Percentiles rank a stretch among this genome's conserved stretches.
Conservation (phyloP, 2,888 invertebrate genomes). For the Nebria brevicollis region DNA sequence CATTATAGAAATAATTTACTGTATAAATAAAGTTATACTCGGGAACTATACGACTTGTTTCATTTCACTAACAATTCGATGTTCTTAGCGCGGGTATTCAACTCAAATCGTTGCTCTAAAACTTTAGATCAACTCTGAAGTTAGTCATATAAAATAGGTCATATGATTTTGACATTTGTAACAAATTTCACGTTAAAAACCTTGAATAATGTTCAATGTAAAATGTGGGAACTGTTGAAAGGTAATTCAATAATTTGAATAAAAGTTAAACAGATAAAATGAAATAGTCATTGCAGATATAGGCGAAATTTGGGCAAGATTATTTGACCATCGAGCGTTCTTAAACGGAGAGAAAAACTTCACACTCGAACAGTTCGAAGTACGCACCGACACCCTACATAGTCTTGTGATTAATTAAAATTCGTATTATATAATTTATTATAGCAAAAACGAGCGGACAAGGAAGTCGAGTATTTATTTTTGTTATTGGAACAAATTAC, state of each 20-base stretch:
- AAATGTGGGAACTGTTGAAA: conserved; percentile 59
- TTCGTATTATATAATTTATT: conserved; percentile 51
- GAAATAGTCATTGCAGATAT: conserved; percentile 70
- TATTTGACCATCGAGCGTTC: conserved; percentile 89
- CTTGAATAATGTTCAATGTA: conserved; percentile 18
- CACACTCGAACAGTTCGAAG: conserved; percentile 88
- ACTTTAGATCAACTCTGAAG: conserved; percentile 12
- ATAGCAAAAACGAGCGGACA: conserved; percentile 80
- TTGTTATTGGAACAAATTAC: conserved; percentile 79
- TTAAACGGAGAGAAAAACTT: conserved; percentile 86
- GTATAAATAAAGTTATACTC: background rate
- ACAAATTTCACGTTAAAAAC: background rate
- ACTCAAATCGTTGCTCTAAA: background rate
- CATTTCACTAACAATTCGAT: too few relatives aligned
- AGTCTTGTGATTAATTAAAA: conserved; percentile 37
- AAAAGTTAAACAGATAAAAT: background rate
- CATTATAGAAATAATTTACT: conserved; percentile 18
- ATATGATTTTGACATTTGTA: conserved; percentile 20
- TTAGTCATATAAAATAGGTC: conserved; percentile 9
- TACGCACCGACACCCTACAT: conserved; percentile 58
- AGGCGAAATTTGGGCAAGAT: conserved; percentile 82
- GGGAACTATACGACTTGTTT: background rate
- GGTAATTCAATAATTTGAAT: conserved; percentile 52
- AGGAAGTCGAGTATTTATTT: conserved; percentile 83
- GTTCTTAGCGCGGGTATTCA: background rate